These are phyloP conservation scores for Tinea trinotella DNA, from an alignment of 2,888 invertebrate species.

Conservation along the genomic window DNA sequence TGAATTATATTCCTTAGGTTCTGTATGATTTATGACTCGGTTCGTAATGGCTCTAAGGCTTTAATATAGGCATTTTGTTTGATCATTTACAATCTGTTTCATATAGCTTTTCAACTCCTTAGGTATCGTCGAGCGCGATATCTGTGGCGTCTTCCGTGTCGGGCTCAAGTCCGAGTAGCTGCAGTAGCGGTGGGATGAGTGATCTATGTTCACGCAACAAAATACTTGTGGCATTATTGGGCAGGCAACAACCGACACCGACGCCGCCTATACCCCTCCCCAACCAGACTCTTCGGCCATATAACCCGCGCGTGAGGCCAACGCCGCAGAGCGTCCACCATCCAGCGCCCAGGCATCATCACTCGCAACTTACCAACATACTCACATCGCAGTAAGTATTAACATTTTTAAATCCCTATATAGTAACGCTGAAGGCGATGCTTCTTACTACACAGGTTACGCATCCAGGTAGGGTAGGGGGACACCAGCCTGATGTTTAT, in stretches of 20 bases:
- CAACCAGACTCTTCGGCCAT: slow-evolving; percentile 70
- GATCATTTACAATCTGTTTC: too few relatives aligned
- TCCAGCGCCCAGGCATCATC: slow-evolving; percentile 37
- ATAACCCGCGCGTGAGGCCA: slow-evolving; percentile 27
- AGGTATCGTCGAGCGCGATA: slow-evolving; percentile 71
- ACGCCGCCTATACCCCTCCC: slow-evolving; percentile 79
- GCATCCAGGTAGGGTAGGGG: too few relatives aligned
- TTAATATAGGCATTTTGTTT: too few relatives aligned
- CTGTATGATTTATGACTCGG: too few relatives aligned
- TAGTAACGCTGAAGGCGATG: too few relatives aligned
- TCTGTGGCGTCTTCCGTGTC: slow-evolving; percentile 66
- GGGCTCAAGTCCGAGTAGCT: slow-evolving; percentile 43
- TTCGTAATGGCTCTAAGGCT: too few relatives aligned
- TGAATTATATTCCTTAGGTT: too few relatives aligned
- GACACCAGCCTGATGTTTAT: too few relatives aligned
- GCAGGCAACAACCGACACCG: slow-evolving; percentile 79
- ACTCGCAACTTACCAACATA: slow-evolving; percentile 42
- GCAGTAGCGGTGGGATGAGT: slow-evolving; percentile 59
- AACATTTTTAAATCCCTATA: too few relatives aligned
- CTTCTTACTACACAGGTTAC: too few relatives aligned
- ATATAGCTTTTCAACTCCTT: too few relatives aligned
- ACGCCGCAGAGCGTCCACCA: slow-evolving; percentile 34
- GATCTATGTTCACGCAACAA: slow-evolving; percentile 86
- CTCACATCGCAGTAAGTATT: slow-evolving; percentile 31
- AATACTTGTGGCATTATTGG: slow-evolving; percentile 87